Evolutionary conservation across 2,113 vertebrate species (phyloP), one percentile per base, ranked within the genome.

Genomic region (Dicerorhinus sumatrensis): DNA sequence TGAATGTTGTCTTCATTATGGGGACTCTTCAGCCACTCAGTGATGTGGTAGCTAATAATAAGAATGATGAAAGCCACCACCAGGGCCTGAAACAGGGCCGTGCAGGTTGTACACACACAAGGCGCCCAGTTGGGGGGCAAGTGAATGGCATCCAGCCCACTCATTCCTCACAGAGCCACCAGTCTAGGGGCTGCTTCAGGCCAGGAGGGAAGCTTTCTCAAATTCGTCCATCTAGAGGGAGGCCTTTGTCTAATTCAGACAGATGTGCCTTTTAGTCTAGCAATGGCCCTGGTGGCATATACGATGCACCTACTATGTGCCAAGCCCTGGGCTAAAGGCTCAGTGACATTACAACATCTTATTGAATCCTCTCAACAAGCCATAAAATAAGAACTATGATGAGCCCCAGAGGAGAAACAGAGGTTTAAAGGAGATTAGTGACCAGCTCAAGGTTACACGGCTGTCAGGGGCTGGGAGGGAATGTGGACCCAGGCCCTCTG

Each of bases 401-500:
- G 21, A 62, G 33, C 33, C 58, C 14, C 6, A 16, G 51, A 12
- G 13, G 27, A 87, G 39, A 39, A 86, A 29, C 7, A 17, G 25
- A 91, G 58, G 46, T n/a, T 27, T 46, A 18, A 54, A 31, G 33
- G 54, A 31, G 36, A 29, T 9, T 1, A 29, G 33, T 33, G 51
- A 65, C 7, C 1, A 65, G n/a, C 23, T 58, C 56, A 12, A 42
- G 51, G 67, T 89, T 77, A 75, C 65, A 51, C 23, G 11, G 39
- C 25, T 62, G 12, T 48, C n/a, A 18, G 29, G 51, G 21, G 33
- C 17, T 17, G 36, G 29, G 54, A 31, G 11, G 21, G 60, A 13
- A 17, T 0, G 2, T 18, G 25, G 51, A 63, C 1, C 0, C 10
- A 5, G 21, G 70, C 1, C 1, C 8, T 17, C 80, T 11, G 39